phyloP scores from a whole-genome alignment of 1,140 invertebrate species.

The Drosophila micromelanica region DNA sequence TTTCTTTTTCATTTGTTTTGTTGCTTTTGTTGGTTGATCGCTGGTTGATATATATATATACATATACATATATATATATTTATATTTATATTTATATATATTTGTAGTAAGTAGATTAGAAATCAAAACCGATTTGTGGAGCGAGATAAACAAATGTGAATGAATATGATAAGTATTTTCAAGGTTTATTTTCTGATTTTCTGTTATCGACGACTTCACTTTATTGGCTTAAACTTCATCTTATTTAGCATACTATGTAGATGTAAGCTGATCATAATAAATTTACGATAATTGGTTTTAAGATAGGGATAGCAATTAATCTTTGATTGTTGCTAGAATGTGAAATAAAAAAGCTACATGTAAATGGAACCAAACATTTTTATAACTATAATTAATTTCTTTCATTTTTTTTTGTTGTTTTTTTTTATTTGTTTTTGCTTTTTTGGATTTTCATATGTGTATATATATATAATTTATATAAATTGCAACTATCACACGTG shows the following conservation, averaged over 20 bases:
- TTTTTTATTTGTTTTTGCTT: conserved; percentile 44
- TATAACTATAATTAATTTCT: conserved; percentile 61
- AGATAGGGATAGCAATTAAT: conserved; percentile 73
- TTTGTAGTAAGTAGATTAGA: conserved; percentile 18
- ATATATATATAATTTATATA: conserved; percentile 78
- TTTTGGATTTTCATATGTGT: conserved; percentile 53
- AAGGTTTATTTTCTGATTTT: conserved; percentile 45
- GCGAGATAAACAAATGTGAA: conserved; percentile 56
- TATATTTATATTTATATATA: neutral
- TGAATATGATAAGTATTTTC: conserved; percentile 59
- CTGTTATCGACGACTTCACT: conserved; percentile 49
- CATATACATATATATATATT: neutral
- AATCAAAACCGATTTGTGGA: conserved; percentile 36
- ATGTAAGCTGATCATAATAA: conserved; percentile 12
- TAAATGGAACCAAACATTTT: conserved; percentile 54
- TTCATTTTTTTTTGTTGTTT: conserved; percentile 50
- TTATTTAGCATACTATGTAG: conserved; percentile 56
- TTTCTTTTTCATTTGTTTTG: conserved; percentile 2
- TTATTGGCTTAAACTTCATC: conserved; percentile 39
- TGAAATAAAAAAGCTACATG: conserved; percentile 55
- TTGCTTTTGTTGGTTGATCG: conserved; percentile 43
- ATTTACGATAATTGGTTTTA: conserved; percentile 65
- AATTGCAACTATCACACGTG: conserved; percentile 83
- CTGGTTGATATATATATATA: conserved; percentile 25
- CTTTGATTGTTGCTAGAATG: conserved; percentile 77